A percentile compares a stretch with the other conserved stretches of the same genome.
Evolutionary conservation across 2,113 vertebrate genomes (phyloP).

Genomic region (Callopanchax toddi): DNA sequence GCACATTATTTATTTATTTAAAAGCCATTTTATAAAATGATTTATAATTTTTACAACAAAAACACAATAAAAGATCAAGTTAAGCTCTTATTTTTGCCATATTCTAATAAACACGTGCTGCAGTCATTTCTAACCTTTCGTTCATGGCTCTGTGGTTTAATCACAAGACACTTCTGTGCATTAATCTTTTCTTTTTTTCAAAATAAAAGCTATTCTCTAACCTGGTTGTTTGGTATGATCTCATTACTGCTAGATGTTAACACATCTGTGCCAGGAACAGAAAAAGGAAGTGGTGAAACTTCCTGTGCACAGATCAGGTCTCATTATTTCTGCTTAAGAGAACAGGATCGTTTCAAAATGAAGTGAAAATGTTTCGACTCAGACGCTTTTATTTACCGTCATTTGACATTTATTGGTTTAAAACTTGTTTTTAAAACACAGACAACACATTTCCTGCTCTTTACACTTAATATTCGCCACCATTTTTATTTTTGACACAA

Average conservation of each 20-base stretch:
- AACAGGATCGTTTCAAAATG: background rate
- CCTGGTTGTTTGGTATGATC: background rate
- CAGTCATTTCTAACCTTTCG: too few relatives aligned
- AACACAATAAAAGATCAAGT: too few relatives aligned
- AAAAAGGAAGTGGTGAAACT: constrained; percentile 69
- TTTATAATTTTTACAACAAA: too few relatives aligned
- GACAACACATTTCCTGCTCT: constrained; percentile 32
- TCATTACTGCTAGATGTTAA: background rate
- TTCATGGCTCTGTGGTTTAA: background rate
- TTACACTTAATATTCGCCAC: constrained; percentile 17
- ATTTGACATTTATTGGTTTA: constrained; percentile 39
- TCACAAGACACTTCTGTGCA: background rate
- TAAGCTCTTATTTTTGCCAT: too few relatives aligned
- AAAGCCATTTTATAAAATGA: too few relatives aligned
- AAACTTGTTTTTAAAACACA: constrained; percentile 45
- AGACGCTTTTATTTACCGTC: constrained; percentile 18
- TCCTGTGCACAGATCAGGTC: constrained; percentile 69
- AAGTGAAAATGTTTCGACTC: background rate
- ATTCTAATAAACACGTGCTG: too few relatives aligned
- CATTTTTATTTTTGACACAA: too few relatives aligned
- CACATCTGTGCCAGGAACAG: background rate
- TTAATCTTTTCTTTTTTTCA: background rate
- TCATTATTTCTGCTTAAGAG: background rate
- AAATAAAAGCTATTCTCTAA: constrained; percentile 26
- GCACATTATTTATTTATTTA: too few relatives aligned